Evolutionary conservation across 2,888 invertebrate species (phyloP).

Genomic region (Leptopilina myrica): DNA sequence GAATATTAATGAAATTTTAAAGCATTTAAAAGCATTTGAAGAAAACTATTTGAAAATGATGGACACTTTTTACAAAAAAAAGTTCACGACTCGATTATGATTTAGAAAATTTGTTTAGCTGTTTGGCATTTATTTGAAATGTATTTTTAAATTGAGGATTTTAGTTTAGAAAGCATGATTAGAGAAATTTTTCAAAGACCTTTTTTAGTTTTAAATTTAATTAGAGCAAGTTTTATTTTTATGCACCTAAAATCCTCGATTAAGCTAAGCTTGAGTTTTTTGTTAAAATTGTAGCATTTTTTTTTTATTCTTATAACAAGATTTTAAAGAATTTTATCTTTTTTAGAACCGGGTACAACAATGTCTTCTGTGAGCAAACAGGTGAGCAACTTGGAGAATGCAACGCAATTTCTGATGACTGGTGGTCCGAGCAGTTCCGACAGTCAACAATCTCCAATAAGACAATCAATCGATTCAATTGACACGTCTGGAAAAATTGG

Average conservation of each 20-base stretch:
- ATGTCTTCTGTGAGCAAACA: slow-evolving; percentile 43
- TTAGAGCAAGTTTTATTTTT: neutral
- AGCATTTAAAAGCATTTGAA: no score
- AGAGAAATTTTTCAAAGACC: no score
- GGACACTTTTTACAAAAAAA: no score
- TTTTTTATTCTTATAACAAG: neutral
- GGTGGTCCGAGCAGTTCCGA: slow-evolving; percentile 65
- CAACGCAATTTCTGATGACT: slow-evolving; percentile 65
- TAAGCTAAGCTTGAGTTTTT: slow-evolving; percentile 24
- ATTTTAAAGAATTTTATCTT: neutral
- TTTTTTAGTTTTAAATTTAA: no score
- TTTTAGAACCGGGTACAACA: slow-evolving; percentile 43
- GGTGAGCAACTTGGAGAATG: slow-evolving; percentile 53
- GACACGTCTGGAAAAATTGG: slow-evolving; percentile 69
- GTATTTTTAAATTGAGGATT: slow-evolving; percentile 17
- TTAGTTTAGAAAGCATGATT: neutral
- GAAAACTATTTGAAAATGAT: no score
- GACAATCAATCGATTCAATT: slow-evolving; percentile 63
- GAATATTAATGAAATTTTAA: no score
- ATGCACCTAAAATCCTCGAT: neutral
- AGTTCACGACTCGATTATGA: no score
- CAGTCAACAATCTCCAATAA: slow-evolving; percentile 63
- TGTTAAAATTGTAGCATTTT: slow-evolving; percentile 7
- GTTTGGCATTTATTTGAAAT: slow-evolving; percentile 1
- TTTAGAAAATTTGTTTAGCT: neutral